Base-by-base conservation (phyloP, 2,797 vertebrate species). In the Arnoldichthys spilopterus region DNA sequence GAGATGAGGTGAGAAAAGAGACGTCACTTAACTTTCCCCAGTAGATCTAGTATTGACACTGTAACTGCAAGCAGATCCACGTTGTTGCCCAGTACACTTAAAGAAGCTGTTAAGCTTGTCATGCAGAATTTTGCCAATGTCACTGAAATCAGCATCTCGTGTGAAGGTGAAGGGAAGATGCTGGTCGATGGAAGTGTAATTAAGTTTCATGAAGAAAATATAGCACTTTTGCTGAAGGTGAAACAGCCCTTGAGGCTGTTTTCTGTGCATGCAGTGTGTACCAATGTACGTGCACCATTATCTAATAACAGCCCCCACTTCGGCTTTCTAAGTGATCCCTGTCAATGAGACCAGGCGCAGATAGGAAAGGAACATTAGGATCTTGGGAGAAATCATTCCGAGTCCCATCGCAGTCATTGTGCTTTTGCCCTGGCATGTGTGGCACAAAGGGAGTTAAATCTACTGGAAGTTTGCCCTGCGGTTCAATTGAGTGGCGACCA, bases 371-470 rank as follows among this genome's bases (percentile, higher is more conserved):
- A 87, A 85, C 82, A 81, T 85, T 79, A 84, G 67, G 76, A 84
- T 82, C 82, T 78, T 56, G 76, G 59, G 66, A 76, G 61, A 75
- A 81, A 83, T 83, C 40, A 77, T 76, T 80, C 74, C 13, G 43
- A 75, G 76, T 84, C 67, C 61, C 28, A 16, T 20, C n/a, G 43
- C 63, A 73, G 72, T 80, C 64, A 69, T n/a, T 56, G 45, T 15
- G 64, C n/a, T 72, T 30, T 47, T 34, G 53, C 24, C 47, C 47
- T 37, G 32, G 62, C 67, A 67, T 62, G 26, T 16, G 22, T 11
- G 37, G 26, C 66, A 82, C 88, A 89, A 82, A 88, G 87, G 82
- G 87, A 88, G 89, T 92, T 90, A 91, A 88, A 90, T 87, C 83
- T 87, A 77, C 88, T 88, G 88, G 88, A 89, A 85, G 86, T 85